Evolutionary conservation across 2,888 invertebrate genomes (phyloP).

Genomic region (Chaitophorus viminalis): DNA sequence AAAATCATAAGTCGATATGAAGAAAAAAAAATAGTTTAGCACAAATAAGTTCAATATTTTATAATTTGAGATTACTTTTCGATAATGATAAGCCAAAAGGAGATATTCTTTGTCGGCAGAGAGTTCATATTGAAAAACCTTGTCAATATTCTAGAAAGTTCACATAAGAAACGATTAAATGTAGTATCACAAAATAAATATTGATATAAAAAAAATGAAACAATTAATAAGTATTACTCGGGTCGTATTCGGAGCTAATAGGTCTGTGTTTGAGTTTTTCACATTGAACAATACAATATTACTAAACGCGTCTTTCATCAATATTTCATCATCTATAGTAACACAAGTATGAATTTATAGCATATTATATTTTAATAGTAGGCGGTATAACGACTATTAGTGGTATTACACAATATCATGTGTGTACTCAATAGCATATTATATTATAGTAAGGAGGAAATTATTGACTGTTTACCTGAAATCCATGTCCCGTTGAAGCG

Average conservation of each 20-base stretch:
- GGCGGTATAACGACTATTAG: too few species aligned
- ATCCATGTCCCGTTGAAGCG: conserved; percentile 86
- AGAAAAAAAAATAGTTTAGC: background rate
- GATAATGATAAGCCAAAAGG: conserved; percentile 73
- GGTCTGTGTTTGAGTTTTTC: conserved; percentile 67
- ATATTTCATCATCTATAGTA: conserved; percentile 72
- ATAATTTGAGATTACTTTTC: conserved; percentile 70
- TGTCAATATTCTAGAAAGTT: conserved; percentile 66
- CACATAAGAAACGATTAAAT: conserved; percentile 46
- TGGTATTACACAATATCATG: too few species aligned
- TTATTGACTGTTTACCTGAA: conserved; percentile 71
- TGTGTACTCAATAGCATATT: too few species aligned
- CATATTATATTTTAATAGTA: too few species aligned
- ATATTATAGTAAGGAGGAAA: background rate
- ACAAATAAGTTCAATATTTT: background rate
- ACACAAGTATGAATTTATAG: background rate
- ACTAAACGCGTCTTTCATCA: conserved; percentile 73
- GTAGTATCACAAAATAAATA: conserved; percentile 60
- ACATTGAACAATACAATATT: conserved; percentile 73
- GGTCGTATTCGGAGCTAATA: conserved; percentile 69
- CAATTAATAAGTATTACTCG: conserved; percentile 55
- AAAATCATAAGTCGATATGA: background rate
- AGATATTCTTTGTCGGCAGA: conserved; percentile 76
- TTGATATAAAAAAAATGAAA: background rate
- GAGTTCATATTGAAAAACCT: conserved; percentile 71